Conservation (phyloP, 2,797 vertebrate genomes). For the Limosa lapponica region DNA sequence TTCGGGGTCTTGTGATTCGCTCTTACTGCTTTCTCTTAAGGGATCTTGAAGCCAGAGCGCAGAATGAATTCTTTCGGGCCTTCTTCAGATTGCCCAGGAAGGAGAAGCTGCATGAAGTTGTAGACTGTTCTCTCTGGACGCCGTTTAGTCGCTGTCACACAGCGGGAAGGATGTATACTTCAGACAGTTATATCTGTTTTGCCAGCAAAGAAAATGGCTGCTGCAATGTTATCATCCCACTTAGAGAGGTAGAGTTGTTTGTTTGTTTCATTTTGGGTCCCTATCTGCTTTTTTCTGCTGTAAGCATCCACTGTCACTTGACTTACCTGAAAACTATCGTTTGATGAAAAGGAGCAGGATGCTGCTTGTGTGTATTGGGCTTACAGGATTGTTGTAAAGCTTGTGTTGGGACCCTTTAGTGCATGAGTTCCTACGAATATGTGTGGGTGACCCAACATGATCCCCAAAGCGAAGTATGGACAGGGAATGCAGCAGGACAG, state of each 20-base stretch:
- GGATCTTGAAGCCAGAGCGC: constrained; percentile 90
- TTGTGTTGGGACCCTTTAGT: not conserved
- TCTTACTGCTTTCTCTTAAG: constrained; percentile 69
- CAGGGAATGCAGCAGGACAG: not conserved
- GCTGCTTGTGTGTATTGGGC: not conserved
- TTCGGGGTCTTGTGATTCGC: not conserved
- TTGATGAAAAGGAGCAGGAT: not conserved
- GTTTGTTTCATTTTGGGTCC: not conserved
- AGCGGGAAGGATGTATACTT: constrained; percentile 86
- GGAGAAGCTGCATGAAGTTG: constrained; percentile 85
- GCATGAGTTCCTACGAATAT: not conserved
- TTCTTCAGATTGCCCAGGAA: constrained; percentile 89
- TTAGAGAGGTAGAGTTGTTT: constrained; percentile 85
- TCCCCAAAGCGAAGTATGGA: not conserved
- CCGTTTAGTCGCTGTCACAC: constrained; percentile 94
- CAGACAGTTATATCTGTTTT: constrained; percentile 92
- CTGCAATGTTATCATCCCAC: constrained; percentile 89
- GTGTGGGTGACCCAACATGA: not conserved
- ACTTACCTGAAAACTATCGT: not conserved
- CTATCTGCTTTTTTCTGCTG: not conserved
- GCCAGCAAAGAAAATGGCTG: constrained; percentile 89
- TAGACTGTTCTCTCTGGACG: constrained; percentile 91
- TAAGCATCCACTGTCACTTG: not conserved
- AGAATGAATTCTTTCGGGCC: constrained; percentile 91
- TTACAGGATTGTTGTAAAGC: not conserved